A percentile compares a stretch with the other conserved stretches of the same genome.
Evolutionary conservation across 2,113 vertebrate species (phyloP).

Genomic region (Rhabdornis inornatus): DNA sequence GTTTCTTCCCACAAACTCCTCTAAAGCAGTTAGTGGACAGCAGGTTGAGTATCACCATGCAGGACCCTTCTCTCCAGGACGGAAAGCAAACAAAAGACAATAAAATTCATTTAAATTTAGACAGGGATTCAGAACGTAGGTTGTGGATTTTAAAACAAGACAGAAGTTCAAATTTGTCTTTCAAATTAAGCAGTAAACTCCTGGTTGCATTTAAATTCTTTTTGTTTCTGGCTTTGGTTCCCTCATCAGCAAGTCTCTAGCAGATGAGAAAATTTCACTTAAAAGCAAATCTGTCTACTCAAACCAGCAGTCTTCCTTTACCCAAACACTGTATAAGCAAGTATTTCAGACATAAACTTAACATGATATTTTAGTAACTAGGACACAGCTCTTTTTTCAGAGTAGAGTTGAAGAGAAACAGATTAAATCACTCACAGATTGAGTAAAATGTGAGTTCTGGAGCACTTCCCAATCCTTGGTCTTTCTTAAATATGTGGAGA

Average conservation of each 20-base stretch:
- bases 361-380: not conserved
- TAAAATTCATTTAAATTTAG: not conserved
- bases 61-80: not conserved
- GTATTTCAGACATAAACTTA: not conserved
- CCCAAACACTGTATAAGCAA: not conserved
- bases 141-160: not conserved
- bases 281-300: slow-evolving; percentile 3
- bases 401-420: slow-evolving; percentile 2
- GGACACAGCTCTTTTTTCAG: not conserved
- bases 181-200: not conserved
- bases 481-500: not conserved
- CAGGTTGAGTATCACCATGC: not conserved
- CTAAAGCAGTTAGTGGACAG: not conserved
- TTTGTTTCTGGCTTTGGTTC: not conserved
- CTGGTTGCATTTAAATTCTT: not conserved
- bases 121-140: not conserved
- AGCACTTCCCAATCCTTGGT: not conserved
- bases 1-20: not conserved
- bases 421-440: not conserved
- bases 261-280: not conserved
- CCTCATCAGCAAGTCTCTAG: not conserved
- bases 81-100: not conserved
- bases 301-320: not conserved
- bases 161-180: not conserved
- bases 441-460: not conserved